phyloP scores from a whole-genome alignment of 2,888 invertebrate genomes.

The Lasioglossum morio region DNA sequence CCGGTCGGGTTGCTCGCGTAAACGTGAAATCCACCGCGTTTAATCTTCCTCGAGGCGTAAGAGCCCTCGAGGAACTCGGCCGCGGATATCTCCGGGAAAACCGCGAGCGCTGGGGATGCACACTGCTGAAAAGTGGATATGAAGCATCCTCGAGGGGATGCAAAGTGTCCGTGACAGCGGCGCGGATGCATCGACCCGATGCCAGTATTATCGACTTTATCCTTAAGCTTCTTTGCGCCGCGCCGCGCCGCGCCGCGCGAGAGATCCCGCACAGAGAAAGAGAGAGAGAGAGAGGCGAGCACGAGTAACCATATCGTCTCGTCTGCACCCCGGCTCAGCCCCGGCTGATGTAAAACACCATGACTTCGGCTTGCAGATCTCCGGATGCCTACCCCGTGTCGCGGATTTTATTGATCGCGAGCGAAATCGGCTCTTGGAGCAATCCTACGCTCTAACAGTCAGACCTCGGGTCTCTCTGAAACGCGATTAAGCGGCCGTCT shows the following conservation, averaged over 20 bases:
- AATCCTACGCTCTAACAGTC: no score
- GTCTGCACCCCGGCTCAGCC: conserved; percentile 27
- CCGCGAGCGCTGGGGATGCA: neutral
- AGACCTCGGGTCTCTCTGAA: no score
- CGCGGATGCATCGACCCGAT: conserved; percentile 19
- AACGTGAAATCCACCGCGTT: neutral
- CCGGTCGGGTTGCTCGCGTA: neutral
- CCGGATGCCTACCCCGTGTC: neutral
- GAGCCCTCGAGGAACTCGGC: conserved; percentile 14
- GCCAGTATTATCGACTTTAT: conserved; percentile 53
- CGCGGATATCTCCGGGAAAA: neutral
- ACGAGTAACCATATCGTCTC: conserved; percentile 52
- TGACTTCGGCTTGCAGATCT: conserved; percentile 33
- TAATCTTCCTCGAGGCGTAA: conserved; percentile 8
- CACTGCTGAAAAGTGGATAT: conserved; percentile 32
- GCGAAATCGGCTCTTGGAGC: conserved; percentile 11
- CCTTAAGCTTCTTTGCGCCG: conserved; percentile 46
- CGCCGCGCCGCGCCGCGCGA: conserved; percentile 1
- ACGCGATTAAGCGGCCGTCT: no score
- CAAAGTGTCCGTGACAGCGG: conserved; percentile 19
- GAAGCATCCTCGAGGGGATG: conserved; percentile 25
- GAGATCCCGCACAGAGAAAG: neutral
- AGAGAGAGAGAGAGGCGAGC: neutral
- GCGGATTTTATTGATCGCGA: conserved; percentile 47
- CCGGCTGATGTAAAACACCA: conserved; percentile 55